Percentiles rank a stretch among this genome's conserved stretches.
These are phyloP conservation scores for Seira sanloemensis DNA, from an alignment of 2,888 invertebrate genomes.

Conservation along the genomic window DNA sequence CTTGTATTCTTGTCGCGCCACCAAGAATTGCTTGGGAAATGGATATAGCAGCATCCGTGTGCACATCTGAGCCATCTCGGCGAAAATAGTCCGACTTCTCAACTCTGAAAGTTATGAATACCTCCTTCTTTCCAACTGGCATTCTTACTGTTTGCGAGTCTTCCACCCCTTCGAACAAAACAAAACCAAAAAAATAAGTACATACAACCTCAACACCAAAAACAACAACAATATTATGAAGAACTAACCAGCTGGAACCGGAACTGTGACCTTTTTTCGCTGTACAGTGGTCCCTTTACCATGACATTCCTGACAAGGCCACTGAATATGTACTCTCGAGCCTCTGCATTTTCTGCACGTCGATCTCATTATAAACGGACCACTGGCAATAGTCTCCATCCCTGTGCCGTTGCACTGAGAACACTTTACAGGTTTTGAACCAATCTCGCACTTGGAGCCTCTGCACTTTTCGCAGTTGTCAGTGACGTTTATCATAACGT, in stretches of 20 bases:
- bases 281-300: slow-evolving; percentile 95
- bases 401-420: slow-evolving; percentile 97
- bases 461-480: slow-evolving; percentile 94
- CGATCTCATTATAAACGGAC: slow-evolving; percentile 97
- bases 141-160: slow-evolving; percentile 98
- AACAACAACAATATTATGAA: not conserved
- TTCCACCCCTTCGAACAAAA: slow-evolving; percentile 84
- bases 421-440: slow-evolving; percentile 93
- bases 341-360: slow-evolving; percentile 96
- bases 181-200: not conserved
- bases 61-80: slow-evolving; percentile 95
- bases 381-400: slow-evolving; percentile 91
- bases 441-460: slow-evolving; percentile 91
- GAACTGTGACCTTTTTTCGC: slow-evolving; percentile 91
- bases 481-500: slow-evolving; percentile 91
- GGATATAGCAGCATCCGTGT: slow-evolving; percentile 94
- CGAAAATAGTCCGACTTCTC: slow-evolving; percentile 92
- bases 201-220: not conserved
- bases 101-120: slow-evolving; percentile 96
- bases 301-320: slow-evolving; percentile 93
- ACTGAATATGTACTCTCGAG: slow-evolving; percentile 89
- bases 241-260: slow-evolving; percentile 90
- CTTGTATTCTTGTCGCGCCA: slow-evolving; percentile 93
- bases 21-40: slow-evolving; percentile 95
- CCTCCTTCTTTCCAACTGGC: slow-evolving; percentile 91